Percentiles rank a stretch among this genome's conserved stretches.
Conservation (phyloP, 2,113 vertebrate genomes). For the Oreochromis niloticus region DNA sequence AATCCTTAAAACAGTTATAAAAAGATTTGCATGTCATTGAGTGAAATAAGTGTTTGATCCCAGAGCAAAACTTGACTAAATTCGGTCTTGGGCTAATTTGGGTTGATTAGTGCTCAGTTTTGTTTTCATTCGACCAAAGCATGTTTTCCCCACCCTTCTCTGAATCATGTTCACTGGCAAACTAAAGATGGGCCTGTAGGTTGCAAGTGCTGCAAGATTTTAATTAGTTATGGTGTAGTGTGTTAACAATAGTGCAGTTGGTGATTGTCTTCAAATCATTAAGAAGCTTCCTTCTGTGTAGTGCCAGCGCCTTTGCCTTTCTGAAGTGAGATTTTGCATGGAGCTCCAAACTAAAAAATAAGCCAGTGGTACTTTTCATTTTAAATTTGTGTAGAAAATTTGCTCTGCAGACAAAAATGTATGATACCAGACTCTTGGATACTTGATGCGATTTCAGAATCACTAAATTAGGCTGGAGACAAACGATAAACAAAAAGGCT, state of each 20-base stretch:
- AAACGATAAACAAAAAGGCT: background rate
- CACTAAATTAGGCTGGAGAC: background rate
- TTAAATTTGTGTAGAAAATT: background rate
- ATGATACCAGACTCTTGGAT: background rate
- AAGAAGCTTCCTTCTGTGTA: accelerated
- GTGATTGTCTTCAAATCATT: background rate
- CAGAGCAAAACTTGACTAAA: background rate
- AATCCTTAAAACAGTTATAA: background rate
- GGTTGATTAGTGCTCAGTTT: background rate
- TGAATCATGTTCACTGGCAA: background rate
- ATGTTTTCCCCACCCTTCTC: background rate
- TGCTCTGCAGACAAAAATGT: background rate
- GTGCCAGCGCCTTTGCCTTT: background rate
- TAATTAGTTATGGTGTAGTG: background rate
- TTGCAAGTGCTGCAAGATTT: background rate
- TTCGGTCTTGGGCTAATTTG: background rate
- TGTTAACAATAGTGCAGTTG: background rate
- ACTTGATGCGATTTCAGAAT: background rate
- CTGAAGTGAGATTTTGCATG: background rate
- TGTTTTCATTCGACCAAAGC: background rate
- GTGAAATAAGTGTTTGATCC: background rate
- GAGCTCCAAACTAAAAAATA: background rate
- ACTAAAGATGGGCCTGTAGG: background rate
- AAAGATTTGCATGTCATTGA: background rate
- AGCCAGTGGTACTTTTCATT: background rate